Conservation (phyloP, 2,113 vertebrate species). For the Shinisaurus crocodilurus region DNA sequence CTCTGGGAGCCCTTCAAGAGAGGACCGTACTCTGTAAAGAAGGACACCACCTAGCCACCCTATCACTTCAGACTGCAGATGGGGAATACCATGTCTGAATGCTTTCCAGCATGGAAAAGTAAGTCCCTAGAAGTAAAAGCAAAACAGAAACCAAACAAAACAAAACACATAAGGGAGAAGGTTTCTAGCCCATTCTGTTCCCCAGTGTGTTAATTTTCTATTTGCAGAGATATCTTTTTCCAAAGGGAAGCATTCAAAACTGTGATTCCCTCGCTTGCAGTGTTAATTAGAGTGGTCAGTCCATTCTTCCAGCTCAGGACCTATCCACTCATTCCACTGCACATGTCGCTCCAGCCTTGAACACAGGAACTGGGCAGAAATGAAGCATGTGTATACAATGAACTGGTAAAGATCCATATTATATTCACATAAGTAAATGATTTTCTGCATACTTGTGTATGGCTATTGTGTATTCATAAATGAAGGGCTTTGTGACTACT, state of each 20-base stretch:
- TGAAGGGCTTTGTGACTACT: background rate
- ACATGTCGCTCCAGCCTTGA: background rate
- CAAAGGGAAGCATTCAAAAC: background rate
- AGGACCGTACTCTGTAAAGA: too few species aligned
- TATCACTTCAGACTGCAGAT: background rate
- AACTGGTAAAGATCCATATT: background rate
- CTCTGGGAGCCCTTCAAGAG: too few species aligned
- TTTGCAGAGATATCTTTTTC: background rate
- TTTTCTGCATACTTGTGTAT: background rate
- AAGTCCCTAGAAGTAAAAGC: background rate
- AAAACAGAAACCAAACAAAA: background rate
- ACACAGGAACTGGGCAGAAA: background rate
- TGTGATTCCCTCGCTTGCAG: background rate
- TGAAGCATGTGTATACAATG: background rate
- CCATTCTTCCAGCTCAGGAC: background rate
- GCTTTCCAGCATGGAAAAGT: background rate
- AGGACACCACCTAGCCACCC: too few species aligned
- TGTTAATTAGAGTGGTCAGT: background rate
- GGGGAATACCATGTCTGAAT: background rate
- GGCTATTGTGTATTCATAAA: background rate
- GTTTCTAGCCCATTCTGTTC: background rate
- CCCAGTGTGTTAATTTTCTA: background rate
- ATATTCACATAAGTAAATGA: background rate
- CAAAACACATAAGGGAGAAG: background rate
- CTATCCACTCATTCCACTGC: background rate